phyloP scores from a whole-genome alignment of 2,113 vertebrate genomes.

The Porphyrio hochstetteri region DNA sequence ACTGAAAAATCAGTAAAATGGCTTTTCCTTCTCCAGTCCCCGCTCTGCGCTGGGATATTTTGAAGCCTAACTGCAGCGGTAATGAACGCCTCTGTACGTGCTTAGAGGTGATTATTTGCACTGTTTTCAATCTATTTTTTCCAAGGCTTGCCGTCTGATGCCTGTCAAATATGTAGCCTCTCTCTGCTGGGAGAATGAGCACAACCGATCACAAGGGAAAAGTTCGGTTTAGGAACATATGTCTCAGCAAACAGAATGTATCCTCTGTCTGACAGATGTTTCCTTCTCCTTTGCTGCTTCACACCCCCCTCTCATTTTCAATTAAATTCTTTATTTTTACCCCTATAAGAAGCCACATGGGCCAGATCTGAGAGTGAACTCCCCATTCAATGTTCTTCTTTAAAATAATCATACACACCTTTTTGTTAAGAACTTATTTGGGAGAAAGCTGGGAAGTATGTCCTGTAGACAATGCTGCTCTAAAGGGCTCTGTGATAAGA shows the following conservation, averaged over 20 bases:
- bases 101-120: slow-evolving; percentile 12
- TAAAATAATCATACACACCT: not conserved
- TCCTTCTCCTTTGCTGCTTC: not conserved
- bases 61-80: not conserved
- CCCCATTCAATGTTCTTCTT: not conserved
- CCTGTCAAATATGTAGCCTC: not conserved
- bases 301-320: not conserved
- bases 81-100: not conserved
- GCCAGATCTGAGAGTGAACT: not conserved
- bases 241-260: not conserved
- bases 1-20: not conserved
- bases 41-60: not conserved
- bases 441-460: not conserved
- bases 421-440: not conserved
- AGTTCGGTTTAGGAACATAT: slow-evolving; percentile 32
- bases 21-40: not conserved
- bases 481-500: not conserved
- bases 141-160: slow-evolving; percentile 55
- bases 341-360: not conserved
- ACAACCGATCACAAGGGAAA: slow-evolving; percentile 21
- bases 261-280: slow-evolving; percentile 22
- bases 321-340: not conserved
- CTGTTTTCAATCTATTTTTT: not conserved
- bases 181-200: not conserved
- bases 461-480: not conserved